A percentile compares a stretch with the other conserved stretches of the same genome.
Conservation (phyloP, 2,888 invertebrate genomes). For the Orchestes rusci region DNA sequence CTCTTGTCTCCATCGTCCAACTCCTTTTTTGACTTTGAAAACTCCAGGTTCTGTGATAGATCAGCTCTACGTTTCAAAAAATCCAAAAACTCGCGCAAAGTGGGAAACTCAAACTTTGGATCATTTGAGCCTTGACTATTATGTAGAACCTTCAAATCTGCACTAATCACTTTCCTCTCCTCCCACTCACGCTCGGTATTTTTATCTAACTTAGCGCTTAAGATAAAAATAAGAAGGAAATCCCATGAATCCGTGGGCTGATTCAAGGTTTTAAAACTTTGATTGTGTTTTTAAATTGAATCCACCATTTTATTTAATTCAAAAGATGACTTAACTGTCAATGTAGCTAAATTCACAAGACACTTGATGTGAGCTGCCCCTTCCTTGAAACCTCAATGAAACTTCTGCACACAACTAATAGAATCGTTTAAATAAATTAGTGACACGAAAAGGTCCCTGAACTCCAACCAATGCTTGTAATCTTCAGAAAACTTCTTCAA, state of each 20-base stretch:
- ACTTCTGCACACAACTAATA: conserved; percentile 4
- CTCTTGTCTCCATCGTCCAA: not conserved
- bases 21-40: not conserved
- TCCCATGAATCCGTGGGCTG: conserved; percentile 4
- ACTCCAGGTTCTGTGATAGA: conserved; percentile 3
- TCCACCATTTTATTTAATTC: not conserved
- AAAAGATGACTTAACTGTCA: conserved; percentile 18
- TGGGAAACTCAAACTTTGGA: no score
- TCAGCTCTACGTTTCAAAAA: conserved; percentile 4
- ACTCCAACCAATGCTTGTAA: conserved; percentile 5
- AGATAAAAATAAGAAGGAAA: conserved; percentile 4
- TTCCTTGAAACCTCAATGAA: conserved; percentile 9
- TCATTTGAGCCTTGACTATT: no score
- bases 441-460: conserved; percentile 14
- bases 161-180: not conserved
- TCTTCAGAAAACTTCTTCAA: conserved; percentile 5
- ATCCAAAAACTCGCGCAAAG: no score
- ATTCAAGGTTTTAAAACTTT: not conserved
- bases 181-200: conserved; percentile 1
- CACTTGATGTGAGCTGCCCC: conserved; percentile 10
- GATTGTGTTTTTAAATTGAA: not conserved
- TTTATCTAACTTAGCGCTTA: conserved; percentile 2
- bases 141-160: no score
- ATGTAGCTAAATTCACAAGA: conserved; percentile 10
- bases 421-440: conserved; percentile 18